Percentiles rank a stretch among this genome's conserved stretches.
Conservation (phyloP, 1,140 invertebrate genomes). For the Anastatus disparis region DNA sequence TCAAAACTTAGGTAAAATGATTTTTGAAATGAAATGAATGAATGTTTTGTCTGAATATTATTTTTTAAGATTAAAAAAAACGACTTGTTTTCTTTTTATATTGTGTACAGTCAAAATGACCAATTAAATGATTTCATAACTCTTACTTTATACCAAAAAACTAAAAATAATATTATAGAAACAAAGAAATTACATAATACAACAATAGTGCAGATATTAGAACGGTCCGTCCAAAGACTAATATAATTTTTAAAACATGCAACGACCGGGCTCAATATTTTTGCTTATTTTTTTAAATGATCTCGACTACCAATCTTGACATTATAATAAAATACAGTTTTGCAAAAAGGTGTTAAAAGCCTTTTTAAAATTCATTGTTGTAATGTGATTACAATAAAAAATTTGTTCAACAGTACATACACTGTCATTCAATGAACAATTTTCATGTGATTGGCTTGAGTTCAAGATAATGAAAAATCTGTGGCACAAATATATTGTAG, state of each 20-base stretch:
- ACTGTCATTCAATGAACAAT: slow-evolving; percentile 5
- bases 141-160: slow-evolving; percentile 11
- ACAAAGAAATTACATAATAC: background rate
- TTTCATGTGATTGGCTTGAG: background rate
- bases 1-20: background rate
- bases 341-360: background rate
- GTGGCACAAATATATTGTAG: slow-evolving; percentile 31
- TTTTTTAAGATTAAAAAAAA: slow-evolving; percentile 17
- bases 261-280: slow-evolving; percentile 10
- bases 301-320: slow-evolving; percentile 4
- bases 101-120: slow-evolving; percentile 30
- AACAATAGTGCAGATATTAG: slow-evolving; percentile 22
- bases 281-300: slow-evolving; percentile 31
- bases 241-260: background rate
- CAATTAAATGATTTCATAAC: slow-evolving; percentile 25
- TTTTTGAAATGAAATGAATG: background rate
- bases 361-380: background rate
- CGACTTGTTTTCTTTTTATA: slow-evolving; percentile 14
- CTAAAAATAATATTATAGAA: background rate
- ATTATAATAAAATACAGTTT: background rate
- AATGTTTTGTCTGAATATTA: background rate
- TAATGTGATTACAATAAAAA: background rate
- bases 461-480: slow-evolving; percentile 22
- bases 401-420: slow-evolving; percentile 15
- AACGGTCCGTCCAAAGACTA: slow-evolving; percentile 38